phyloP scores from a whole-genome alignment of 1,140 invertebrate species.

The Atopsyche davidsoni region DNA sequence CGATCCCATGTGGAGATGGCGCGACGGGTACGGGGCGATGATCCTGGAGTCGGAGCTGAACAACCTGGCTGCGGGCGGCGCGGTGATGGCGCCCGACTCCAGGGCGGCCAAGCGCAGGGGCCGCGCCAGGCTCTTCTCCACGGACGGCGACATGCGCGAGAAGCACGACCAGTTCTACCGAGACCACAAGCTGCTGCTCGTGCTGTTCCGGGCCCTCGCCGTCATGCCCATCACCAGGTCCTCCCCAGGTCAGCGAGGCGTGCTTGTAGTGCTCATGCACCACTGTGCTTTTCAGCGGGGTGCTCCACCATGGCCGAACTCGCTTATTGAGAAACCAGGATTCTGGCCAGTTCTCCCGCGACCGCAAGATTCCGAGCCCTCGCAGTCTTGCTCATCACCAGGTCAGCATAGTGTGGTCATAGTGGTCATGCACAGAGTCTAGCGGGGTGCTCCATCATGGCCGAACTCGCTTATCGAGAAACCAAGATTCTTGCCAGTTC shows the following conservation, averaged over 20 bases:
- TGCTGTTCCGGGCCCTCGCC: constrained; percentile 51
- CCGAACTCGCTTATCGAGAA: neutral
- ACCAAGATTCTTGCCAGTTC: constrained; percentile 40
- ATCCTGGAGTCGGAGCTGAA: constrained; percentile 6
- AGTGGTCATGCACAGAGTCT: neutral
- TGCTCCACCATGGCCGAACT: neutral
- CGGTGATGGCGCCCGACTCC: neutral
- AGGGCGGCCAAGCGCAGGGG: constrained; percentile 25
- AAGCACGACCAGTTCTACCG: constrained; percentile 57
- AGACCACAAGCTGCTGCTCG: constrained; percentile 54
- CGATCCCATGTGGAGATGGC: no score
- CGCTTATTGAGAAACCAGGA: neutral
- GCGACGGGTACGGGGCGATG: no score
- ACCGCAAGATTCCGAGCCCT: neutral
- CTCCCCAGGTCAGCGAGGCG: constrained; percentile 37
- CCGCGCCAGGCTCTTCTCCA: constrained; percentile 44
- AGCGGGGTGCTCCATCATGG: neutral
- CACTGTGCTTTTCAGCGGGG: neutral
- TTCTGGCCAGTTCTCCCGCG: neutral
- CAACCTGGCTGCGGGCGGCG: neutral
- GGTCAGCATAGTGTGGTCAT: neutral
- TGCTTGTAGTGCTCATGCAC: neutral
- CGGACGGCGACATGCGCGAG: constrained; percentile 49
- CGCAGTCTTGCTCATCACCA: neutral
- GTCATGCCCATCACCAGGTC: constrained; percentile 55